Percentiles rank a stretch among this genome's conserved stretches.
Evolutionary conservation across 2,113 vertebrate species (phyloP).

Genomic region (Serinus canaria): DNA sequence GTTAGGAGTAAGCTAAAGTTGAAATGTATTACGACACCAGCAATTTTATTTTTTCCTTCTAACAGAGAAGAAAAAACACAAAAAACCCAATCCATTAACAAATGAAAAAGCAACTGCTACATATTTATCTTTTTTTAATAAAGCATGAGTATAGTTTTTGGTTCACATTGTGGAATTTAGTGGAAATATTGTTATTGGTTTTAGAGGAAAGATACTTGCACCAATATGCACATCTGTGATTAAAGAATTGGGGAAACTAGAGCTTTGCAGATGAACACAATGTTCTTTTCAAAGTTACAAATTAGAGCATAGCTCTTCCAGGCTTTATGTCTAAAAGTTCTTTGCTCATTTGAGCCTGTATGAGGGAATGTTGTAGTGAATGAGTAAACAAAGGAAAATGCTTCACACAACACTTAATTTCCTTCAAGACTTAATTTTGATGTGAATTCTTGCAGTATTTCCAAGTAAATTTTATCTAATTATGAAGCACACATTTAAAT

Average conservation of each 20-base stretch:
- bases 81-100: neutral
- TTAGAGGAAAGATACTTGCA: neutral
- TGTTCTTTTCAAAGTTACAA: neutral
- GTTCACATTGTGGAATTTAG: neutral
- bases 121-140: neutral
- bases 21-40: neutral
- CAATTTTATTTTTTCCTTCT: neutral
- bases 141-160: neutral
- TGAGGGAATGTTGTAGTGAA: neutral
- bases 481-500: neutral
- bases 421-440: neutral
- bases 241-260: neutral
- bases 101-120: neutral
- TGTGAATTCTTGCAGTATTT: neutral
- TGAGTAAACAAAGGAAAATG: neutral
- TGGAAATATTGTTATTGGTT: neutral
- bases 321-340: neutral
- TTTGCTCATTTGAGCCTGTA: neutral
- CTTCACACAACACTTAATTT: neutral
- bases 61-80: neutral
- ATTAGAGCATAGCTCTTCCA: neutral
- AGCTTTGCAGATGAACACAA: neutral
- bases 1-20: neutral
- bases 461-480: neutral
- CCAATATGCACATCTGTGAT: neutral